Evolutionary conservation across 2,113 vertebrate genomes (phyloP).

Genomic region (Psittacus erithacus): DNA sequence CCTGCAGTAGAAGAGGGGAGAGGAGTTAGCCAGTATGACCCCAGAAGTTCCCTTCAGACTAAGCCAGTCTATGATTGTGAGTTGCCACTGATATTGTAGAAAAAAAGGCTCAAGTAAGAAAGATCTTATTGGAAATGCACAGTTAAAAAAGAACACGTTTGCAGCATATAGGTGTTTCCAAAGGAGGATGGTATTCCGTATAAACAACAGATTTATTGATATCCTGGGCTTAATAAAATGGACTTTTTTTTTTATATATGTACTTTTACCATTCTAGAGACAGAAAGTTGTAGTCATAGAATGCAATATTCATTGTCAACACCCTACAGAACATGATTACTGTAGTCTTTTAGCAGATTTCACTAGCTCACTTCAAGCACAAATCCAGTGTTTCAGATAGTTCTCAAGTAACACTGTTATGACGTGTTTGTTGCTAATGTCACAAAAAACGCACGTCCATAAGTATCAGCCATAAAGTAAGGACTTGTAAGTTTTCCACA

Average conservation of each 20-base stretch:
- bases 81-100: not conserved
- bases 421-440: not conserved
- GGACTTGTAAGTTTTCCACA: not conserved
- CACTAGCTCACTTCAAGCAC: not conserved
- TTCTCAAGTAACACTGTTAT: not conserved
- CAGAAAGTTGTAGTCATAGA: not conserved
- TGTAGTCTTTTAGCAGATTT: not conserved
- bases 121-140: not conserved
- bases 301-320: not conserved
- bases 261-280: not conserved
- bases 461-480: not conserved
- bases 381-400: not conserved
- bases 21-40: not conserved
- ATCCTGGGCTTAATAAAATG: not conserved
- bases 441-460: not conserved
- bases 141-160: not conserved
- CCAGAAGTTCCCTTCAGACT: not conserved
- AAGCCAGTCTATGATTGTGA: not conserved
- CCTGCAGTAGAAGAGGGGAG: fast-evolving
- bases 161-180: not conserved
- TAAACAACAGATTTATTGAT: not conserved
- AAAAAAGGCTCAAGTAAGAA: not conserved
- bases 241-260: not conserved
- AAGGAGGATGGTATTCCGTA: not conserved
- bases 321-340: not conserved